These are phyloP conservation scores for Rhopalosiphum nymphaeae DNA, from an alignment of 2,888 invertebrate genomes.

Conservation along the genomic window DNA sequence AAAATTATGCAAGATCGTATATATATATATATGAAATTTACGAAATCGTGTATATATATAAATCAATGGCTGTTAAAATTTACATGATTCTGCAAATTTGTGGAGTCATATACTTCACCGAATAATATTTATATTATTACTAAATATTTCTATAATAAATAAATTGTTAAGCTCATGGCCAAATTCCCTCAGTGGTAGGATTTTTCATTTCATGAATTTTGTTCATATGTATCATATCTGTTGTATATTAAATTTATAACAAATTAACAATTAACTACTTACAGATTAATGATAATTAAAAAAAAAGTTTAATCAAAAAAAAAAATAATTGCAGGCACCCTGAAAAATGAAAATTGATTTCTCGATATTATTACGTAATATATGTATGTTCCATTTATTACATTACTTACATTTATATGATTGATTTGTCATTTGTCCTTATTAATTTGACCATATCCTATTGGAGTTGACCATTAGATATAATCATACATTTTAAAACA, in stretches of 20 bases:
- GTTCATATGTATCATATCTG: neutral
- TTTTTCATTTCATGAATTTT: neutral
- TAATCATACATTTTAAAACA: neutral
- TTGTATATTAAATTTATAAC: neutral
- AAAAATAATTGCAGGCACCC: neutral
- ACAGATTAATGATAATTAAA: too few species aligned
- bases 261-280: neutral
- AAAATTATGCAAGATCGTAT: too few species aligned
- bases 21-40: too few species aligned
- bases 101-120: too few species aligned
- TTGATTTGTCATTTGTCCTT: neutral
- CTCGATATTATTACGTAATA: neutral
- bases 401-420: neutral
- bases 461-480: neutral
- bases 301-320: neutral
- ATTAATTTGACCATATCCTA: neutral
- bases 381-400: neutral
- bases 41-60: too few species aligned
- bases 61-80: too few species aligned
- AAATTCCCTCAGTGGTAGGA: neutral
- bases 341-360: neutral
- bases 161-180: neutral
- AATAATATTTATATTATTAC: too few species aligned
- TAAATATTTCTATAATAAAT: too few species aligned
- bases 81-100: too few species aligned